phyloP scores from a whole-genome alignment of 2,113 vertebrate genomes.

The Anarhynchus alexandrinus region DNA sequence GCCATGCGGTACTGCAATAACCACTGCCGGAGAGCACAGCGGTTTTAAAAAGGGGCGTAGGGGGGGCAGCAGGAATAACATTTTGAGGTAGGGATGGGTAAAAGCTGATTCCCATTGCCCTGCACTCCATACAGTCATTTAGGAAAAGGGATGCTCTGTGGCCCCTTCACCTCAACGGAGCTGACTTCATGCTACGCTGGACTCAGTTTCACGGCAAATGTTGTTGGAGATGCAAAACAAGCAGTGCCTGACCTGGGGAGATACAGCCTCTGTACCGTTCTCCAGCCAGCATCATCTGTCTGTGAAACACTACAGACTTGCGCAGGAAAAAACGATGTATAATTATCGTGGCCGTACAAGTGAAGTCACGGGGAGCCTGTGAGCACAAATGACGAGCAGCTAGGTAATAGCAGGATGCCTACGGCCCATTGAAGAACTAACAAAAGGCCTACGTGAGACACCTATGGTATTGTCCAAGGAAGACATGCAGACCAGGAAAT shows the following conservation, averaged over 20 bases:
- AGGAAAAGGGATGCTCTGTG: neutral
- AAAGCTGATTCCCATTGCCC: neutral
- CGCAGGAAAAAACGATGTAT: neutral
- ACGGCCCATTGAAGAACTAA: neutral
- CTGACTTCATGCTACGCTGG: fast-evolving
- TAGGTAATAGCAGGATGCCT: neutral
- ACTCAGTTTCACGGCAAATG: fast-evolving
- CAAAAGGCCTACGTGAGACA: neutral
- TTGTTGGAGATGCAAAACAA: neutral
- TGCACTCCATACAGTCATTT: no score
- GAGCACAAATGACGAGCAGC: neutral
- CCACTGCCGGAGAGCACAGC: neutral
- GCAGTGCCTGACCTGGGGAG: neutral
- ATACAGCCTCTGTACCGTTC: fast-evolving
- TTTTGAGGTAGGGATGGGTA: neutral
- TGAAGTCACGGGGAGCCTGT: neutral
- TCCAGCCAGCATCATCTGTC: neutral
- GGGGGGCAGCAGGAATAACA: neutral
- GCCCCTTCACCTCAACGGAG: neutral
- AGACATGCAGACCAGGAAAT: neutral
- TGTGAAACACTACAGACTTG: fast-evolving
- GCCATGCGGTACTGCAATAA: neutral
- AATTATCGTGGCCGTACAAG: neutral
- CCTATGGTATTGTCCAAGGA: neutral
- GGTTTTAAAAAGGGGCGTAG: neutral